Evolutionary conservation across 2,888 invertebrate species (phyloP), one percentile per base, ranked within the genome.

Genomic region (Ethmia dodecea): DNA sequence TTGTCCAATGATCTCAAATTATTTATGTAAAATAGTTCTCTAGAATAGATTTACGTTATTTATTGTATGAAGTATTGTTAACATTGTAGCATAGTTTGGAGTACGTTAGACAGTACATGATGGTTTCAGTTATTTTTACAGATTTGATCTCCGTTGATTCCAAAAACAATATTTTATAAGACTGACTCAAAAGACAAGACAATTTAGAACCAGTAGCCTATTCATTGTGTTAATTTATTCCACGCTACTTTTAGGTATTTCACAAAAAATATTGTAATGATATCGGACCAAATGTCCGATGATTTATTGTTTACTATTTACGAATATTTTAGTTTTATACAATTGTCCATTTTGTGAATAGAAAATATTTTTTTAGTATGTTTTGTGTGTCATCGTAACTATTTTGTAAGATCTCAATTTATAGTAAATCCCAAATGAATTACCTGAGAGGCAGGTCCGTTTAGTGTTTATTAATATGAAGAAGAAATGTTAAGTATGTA

Each of bases 1-100:
- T 60, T 73, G 72, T 70, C 68, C 65, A 76, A 68, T 84, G 84
- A 86, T 86, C 84, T 86, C 84, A 84, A 76, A 76, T 79, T 80
- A 76, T 80, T 79, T 77, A 79, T 74, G 64, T 77, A 60, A 67
- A 69, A 69, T 72, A 69, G 61, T 61, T 55, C 56, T 54, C 56
- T 63, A 69, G 60, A 60, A 58, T 74, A 73, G 67, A 65, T 67
- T 66, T 67, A 68, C 55, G 61, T 68, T 78, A 83, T 79, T 80
- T 78, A 77, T 74, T 67, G 52, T 59, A 62, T 52, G 30, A 16
- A 24, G 28, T 35, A 22, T 39, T 40, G 38, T 38, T 41, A 48
- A 47, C 36, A 34, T 31, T 49, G 44, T 52, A 49, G 39, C 36
- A 38, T 47, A 47, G 42, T 45, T 47, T 45, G 49, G 42, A 45